Percentiles rank a stretch among this genome's conserved stretches.
Conservation (phyloP, 2,113 vertebrate genomes). For the Accipiter cooperii region DNA sequence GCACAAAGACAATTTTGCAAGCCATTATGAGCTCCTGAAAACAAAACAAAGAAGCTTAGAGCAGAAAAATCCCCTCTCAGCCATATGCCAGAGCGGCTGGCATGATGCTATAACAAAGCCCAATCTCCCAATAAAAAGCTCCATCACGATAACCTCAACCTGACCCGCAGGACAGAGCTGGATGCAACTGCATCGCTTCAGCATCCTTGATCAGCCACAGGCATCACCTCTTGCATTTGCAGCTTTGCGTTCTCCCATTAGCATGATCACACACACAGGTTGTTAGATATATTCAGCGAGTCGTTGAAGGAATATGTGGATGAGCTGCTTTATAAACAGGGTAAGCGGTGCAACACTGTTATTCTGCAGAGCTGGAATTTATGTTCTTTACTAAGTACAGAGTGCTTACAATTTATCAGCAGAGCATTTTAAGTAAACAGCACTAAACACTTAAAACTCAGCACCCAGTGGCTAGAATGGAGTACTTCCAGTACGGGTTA, state of each 20-base stretch:
- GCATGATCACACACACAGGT: neutral
- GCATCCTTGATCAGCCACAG: neutral
- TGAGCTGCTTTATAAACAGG: constrained; percentile 19
- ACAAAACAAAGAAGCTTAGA: neutral
- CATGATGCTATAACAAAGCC: neutral
- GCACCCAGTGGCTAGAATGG: neutral
- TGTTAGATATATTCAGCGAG: neutral
- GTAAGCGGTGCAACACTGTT: constrained; percentile 9
- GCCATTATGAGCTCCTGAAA: neutral
- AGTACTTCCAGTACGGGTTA: neutral
- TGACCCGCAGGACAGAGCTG: accelerated
- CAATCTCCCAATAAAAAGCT: neutral
- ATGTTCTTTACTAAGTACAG: constrained; percentile 40
- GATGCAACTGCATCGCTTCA: neutral
- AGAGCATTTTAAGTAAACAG: constrained; percentile 51
- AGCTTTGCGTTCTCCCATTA: neutral
- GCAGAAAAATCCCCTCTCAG: neutral
- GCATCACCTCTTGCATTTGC: neutral
- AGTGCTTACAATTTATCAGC: constrained; percentile 60
- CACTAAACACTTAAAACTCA: constrained; percentile 46
- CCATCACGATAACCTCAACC: neutral
- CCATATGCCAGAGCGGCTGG: neutral
- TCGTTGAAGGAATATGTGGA: neutral
- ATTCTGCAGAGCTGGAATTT: constrained; percentile 37
- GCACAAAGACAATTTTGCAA: neutral